Evolutionary conservation across 2,888 invertebrate species (phyloP).

Genomic region (Slavum lentiscoides): DNA sequence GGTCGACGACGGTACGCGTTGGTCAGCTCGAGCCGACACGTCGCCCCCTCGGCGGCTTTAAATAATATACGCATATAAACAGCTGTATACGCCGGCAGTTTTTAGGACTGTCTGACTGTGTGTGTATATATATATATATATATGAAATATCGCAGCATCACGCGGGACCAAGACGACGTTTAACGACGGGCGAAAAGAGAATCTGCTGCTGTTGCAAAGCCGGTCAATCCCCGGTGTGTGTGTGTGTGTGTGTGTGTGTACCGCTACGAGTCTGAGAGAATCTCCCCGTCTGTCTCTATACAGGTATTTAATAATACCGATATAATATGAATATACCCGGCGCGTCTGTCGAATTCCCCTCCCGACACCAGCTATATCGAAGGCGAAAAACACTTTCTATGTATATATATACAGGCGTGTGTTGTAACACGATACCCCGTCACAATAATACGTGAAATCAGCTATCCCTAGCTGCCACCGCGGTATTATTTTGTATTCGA

Average conservation of each 20-base stretch:
- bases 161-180: not conserved
- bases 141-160: constrained; percentile 31
- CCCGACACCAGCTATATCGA: not conserved
- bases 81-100: constrained; percentile 11
- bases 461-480: not conserved
- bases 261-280: not conserved
- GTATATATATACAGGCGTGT: not conserved
- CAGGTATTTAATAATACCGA: too few species aligned
- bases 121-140: not conserved
- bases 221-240: not conserved
- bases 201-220: not conserved
- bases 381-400: not conserved
- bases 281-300: not conserved
- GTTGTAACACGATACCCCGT: too few species aligned
- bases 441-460: not conserved
- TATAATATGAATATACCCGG: too few species aligned
- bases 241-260: too few species aligned
- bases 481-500: too few species aligned
- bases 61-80: not conserved
- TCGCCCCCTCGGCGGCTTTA: constrained; percentile 35
- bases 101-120: not conserved
- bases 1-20: not conserved
- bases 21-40: constrained; percentile 6
- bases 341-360: constrained; percentile 1
- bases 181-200: constrained; percentile 22